Base-by-base conservation (phyloP, 2,888 invertebrate genomes). In the Lucinisca nassula region DNA sequence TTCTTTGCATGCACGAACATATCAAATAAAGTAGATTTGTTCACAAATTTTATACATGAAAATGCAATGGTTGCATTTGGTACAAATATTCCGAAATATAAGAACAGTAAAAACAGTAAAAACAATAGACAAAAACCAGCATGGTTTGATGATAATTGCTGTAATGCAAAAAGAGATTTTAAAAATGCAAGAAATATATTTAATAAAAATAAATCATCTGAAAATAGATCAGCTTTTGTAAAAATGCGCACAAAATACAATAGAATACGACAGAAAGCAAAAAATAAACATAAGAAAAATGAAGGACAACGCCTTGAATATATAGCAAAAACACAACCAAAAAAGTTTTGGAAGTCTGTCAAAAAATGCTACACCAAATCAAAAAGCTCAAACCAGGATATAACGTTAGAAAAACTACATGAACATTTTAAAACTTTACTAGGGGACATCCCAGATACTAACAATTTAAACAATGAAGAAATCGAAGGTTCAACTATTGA, bases 121-220 rank as follows among this genome's bases (percentile, higher is more conserved):
- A 4, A 51, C n/a, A n/a, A n/a, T n/a, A n/a, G n/a, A n/a, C n/a
- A n/a, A n/a, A 51, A 51, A 51, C 61, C 61, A 6, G 27, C 24
- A 61, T 61, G 61, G 61, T 61, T 61, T 17, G 17, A 61, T 30
- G 61, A 61, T 6, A 61, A 30, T 3, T 61, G 61, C 21, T 61
- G 6, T 30, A 27, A 24, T 61, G 61, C 61, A 30, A 61, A 30
- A 27, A 6, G 27, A 21, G 30, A 82, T 0, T 82, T 82, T 35
- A 75, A 82, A 35, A 75, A 67, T 58, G 32, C 49, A n/a, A 61
- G 76, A 74, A 82, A 82, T 27, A 30, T 32, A 76, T 82, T 76
- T 67, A 8, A 45, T 0, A 55, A 24, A 74, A 35, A 82, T 55
- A 82, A 82, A 81, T 27, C 61, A 21, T 21, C 0, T 30, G 32